Percentiles rank a stretch among this genome's conserved stretches.
Evolutionary conservation across 2,113 vertebrate species (phyloP).

Genomic region (Bubo scandiacus): DNA sequence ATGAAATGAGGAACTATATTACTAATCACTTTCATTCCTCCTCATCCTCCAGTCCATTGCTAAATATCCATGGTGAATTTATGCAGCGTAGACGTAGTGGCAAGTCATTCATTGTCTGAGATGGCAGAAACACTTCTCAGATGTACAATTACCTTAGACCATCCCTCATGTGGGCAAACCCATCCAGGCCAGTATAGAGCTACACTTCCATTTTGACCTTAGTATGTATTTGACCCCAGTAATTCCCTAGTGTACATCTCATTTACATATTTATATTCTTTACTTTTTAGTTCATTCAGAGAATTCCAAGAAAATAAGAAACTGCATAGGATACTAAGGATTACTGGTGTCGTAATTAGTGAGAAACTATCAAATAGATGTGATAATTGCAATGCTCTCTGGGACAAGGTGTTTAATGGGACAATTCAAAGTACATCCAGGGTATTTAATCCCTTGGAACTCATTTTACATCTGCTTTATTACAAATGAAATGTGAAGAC

Average conservation of each 20-base stretch:
- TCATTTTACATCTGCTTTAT: constrained; percentile 50
- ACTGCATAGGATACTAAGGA: neutral
- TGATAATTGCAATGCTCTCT: constrained; percentile 33
- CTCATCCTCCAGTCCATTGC: neutral
- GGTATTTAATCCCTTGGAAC: constrained; percentile 43
- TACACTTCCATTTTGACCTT: neutral
- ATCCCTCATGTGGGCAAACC: neutral
- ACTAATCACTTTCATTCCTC: neutral
- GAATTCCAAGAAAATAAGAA: neutral
- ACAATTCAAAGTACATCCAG: constrained; percentile 48
- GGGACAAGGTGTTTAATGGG: constrained; percentile 40
- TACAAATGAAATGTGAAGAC: constrained; percentile 32
- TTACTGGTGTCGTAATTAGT: constrained; percentile 16
- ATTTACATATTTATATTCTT: neutral
- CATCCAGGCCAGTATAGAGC: neutral
- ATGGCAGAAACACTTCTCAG: neutral
- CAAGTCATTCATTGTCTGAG: neutral
- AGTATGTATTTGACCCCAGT: neutral
- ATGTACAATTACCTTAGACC: neutral
- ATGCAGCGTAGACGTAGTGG: neutral
- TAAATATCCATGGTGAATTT: neutral
- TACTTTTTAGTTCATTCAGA: neutral
- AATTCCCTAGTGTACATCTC: neutral
- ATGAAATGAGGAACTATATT: neutral
- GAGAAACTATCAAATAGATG: neutral